Conservation (phyloP, 2,888 invertebrate genomes). For the Philonicus albiceps region DNA sequence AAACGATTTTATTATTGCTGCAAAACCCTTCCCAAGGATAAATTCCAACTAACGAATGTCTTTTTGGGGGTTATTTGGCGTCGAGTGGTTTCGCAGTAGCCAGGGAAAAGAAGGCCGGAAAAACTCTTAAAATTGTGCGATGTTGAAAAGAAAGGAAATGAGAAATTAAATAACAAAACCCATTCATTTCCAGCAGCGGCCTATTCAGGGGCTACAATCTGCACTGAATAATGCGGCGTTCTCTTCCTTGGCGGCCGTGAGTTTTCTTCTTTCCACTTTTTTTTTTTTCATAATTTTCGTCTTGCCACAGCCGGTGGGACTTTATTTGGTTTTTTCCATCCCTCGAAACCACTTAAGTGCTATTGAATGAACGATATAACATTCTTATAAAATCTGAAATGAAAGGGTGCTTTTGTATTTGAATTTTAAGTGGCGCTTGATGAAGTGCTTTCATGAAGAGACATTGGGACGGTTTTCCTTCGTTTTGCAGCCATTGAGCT, state of each 20-base stretch:
- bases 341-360: slow-evolving; percentile 25
- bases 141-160: slow-evolving; percentile 19
- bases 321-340: slow-evolving; percentile 27
- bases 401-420: slow-evolving; percentile 33
- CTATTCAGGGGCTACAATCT: slow-evolving; percentile 29
- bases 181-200: slow-evolving; percentile 14
- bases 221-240: slow-evolving; percentile 8
- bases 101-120: neutral
- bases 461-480: neutral
- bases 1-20: neutral
- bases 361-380: slow-evolving; percentile 30
- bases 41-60: neutral
- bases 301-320: slow-evolving; percentile 1
- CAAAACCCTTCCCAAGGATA: neutral
- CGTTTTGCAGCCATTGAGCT: neutral
- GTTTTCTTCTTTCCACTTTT: neutral
- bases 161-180: slow-evolving; percentile 34
- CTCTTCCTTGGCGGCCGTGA: neutral
- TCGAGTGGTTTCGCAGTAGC: neutral
- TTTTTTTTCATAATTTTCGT: slow-evolving; percentile 12
- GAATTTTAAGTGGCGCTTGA: slow-evolving; percentile 29
- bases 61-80: neutral
- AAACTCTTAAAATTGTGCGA: slow-evolving; percentile 5
- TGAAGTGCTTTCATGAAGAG: slow-evolving; percentile 13
- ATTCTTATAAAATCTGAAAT: slow-evolving; percentile 26